phyloP scores from a whole-genome alignment of 2,797 vertebrate genomes.

The Coccyzus lansbergi region DNA sequence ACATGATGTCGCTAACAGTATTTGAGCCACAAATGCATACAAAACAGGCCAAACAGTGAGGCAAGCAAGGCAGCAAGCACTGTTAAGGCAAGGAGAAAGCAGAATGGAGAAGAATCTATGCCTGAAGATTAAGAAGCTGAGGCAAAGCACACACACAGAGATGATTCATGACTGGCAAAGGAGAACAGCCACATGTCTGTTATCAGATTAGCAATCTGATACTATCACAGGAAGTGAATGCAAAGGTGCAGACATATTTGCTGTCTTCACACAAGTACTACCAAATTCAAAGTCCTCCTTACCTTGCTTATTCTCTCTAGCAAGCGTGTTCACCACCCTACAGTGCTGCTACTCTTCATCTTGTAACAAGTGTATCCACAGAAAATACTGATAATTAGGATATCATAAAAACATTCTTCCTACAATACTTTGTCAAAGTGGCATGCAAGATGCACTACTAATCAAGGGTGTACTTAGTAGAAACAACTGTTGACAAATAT shows the following conservation, averaged over 20 bases:
- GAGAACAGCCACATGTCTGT: not conserved
- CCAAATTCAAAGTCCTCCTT: not conserved
- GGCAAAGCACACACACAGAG: not conserved
- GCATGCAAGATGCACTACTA: not conserved
- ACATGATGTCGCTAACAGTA: not conserved
- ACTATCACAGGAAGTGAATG: not conserved
- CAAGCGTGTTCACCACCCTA: not conserved
- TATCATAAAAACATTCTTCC: not conserved
- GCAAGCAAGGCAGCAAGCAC: not conserved
- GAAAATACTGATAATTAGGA: constrained; percentile 13
- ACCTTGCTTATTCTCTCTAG: not conserved
- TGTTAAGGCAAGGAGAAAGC: not conserved
- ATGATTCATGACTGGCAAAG: not conserved
- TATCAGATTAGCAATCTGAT: not conserved
- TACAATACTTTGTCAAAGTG: not conserved
- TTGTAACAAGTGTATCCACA: constrained; percentile 11
- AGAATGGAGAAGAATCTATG: not conserved
- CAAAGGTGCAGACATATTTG: not conserved
- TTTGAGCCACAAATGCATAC: rapidly evolving
- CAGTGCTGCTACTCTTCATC: not conserved
- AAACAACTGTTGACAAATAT: not conserved
- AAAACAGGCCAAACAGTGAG: not conserved
- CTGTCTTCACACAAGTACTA: not conserved
- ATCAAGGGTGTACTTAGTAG: not conserved
- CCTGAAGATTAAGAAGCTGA: not conserved